These are phyloP conservation scores for Nematopogon swammerdamellus DNA, from an alignment of 2,888 invertebrate genomes.

Conservation along the genomic window DNA sequence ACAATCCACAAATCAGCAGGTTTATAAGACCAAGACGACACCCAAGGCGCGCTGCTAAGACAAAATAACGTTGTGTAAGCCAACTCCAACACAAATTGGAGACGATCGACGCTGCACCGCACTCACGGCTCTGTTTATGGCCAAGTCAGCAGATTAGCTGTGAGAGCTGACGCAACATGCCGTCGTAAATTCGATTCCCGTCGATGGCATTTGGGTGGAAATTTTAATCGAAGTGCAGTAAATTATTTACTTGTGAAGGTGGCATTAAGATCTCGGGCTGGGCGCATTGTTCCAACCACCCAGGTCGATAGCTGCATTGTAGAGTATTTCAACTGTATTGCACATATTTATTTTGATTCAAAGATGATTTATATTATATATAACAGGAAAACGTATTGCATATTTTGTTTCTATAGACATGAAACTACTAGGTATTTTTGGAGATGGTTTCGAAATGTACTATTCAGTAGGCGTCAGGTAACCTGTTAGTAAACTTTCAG, in stretches of 20 bases:
- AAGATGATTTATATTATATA: too few species aligned
- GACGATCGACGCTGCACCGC: background rate
- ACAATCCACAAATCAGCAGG: background rate
- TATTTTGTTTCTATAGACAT: too few species aligned
- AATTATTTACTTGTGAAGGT: background rate
- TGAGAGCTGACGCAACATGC: background rate
- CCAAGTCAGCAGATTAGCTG: background rate
- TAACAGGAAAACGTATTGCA: too few species aligned
- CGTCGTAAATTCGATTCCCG: background rate
- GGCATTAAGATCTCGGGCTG: background rate
- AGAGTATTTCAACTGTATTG: too few species aligned
- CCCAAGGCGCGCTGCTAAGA: background rate
- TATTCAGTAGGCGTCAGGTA: too few species aligned
- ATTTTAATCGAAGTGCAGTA: background rate
- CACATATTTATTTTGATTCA: too few species aligned
- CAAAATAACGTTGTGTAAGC: background rate
- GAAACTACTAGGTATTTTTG: too few species aligned
- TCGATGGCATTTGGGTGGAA: background rate
- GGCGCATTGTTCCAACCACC: too few species aligned
- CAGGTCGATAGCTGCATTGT: too few species aligned
- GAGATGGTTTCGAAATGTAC: too few species aligned
- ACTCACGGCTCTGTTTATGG: background rate
- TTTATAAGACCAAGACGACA: background rate
- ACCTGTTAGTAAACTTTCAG: too few species aligned
- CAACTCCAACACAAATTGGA: background rate